Conservation (phyloP, 2,888 invertebrate genomes). For the Sminthurinus aureus region DNA sequence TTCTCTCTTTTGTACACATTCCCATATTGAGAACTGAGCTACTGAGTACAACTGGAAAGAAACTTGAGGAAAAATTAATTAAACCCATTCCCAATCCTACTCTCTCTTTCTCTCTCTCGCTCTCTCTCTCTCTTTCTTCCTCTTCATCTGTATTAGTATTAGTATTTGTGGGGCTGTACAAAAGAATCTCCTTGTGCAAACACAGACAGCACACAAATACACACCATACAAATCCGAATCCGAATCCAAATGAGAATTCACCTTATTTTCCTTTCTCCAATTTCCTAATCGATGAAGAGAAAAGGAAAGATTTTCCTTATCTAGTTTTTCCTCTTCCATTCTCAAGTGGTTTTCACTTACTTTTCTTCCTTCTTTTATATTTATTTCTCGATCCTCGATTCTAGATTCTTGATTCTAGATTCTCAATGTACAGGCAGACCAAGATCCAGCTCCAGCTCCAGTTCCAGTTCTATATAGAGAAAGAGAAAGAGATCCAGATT, state of each 20-base stretch:
- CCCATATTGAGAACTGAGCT: not conserved
- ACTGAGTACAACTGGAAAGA: not conserved
- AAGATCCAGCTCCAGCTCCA: no score
- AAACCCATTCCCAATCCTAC: conserved; percentile 6
- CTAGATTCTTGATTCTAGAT: not conserved
- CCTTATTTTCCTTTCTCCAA: not conserved
- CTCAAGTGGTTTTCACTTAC: conserved; percentile 30
- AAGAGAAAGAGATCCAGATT: no score
- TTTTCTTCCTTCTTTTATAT: not conserved
- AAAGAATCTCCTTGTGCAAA: not conserved
- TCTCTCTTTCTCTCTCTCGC: not conserved
- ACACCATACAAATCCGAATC: not conserved
- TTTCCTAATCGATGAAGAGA: conserved; percentile 13
- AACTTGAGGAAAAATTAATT: conserved; percentile 24
- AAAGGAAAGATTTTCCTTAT: conserved; percentile 18
- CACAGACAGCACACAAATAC: not conserved
- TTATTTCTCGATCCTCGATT: not conserved
- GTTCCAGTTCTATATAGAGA: no score
- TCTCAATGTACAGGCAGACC: no score
- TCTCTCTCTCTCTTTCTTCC: not conserved
- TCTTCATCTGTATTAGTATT: not conserved
- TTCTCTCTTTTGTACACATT: not conserved
- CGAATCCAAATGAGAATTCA: not conserved
- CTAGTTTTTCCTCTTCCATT: not conserved
- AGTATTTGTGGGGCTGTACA: no score